Base-by-base conservation (phyloP, 2,797 vertebrate species). In the Pogoniulus pusillus region DNA sequence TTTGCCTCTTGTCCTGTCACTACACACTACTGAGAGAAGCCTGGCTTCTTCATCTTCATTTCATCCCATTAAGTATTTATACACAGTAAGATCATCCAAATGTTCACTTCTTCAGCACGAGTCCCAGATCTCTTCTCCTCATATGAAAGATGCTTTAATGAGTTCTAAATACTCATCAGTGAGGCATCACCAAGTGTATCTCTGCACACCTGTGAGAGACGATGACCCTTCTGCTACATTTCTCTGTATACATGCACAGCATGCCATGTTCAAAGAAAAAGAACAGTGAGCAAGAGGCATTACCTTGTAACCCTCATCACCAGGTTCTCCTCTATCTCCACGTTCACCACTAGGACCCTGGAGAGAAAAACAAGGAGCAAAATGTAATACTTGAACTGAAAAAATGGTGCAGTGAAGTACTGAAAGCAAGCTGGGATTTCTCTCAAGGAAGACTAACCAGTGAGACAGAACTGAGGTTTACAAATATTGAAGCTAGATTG, bases 231-330 rank as follows among this genome's bases (percentile, higher is more conserved):
- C 23, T 55, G 29, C n/a, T 90, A 51, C 49, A 32, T 73, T 72
- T 63, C 70, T 71, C 30, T 45, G 39, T 54, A 4, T 1, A 27
- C 9, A 62, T 29, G 12, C 37, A 87, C 4, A 66, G 35, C 51
- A 24, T 32, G 23, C 1, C 23, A 53, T 7, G 30, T n/a, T 82
- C 7, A 65, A 58, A 87, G 43, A 59, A 76, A 85, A 91, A 47
- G 5, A 77, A 34, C 9, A 60, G 81, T 89, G 80, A 58, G 19
- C 39, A 59, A 47, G 24, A 35, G 9, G 7, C 27, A 34, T 97
- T 98, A 99, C 99, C 98, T 98, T 97, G 97, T 99, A 99, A 77
- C 99, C 99, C 76, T 98, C 97, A 89, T 97, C 97, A 84, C 99
- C 99, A 51, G 98, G 95, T 63, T 99, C 98, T 92, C 99, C 99